Percentiles rank a stretch among this genome's conserved stretches.
Evolutionary conservation across 2,113 vertebrate species (phyloP).

Genomic region (Bombycilla garrulus): DNA sequence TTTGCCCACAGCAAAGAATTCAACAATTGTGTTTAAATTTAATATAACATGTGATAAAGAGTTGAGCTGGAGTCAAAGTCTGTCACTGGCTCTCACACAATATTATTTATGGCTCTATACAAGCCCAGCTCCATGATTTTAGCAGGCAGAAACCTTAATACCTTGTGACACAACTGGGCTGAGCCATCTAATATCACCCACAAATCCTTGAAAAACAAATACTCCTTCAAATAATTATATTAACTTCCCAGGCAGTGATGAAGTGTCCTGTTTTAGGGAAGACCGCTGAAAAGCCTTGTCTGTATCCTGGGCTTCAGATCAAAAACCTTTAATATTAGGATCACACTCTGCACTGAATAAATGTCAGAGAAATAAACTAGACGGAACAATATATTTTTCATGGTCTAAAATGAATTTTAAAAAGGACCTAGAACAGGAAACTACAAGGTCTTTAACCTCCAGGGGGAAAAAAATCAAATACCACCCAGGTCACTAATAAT

Average conservation of each 20-base stretch:
- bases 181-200: background rate
- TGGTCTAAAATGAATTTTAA: conserved; percentile 29
- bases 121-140: background rate
- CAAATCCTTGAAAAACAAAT: background rate
- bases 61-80: background rate
- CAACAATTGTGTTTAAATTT: conserved; percentile 11
- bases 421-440: background rate
- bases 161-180: conserved; percentile 25
- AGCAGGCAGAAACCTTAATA: background rate
- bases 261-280: background rate
- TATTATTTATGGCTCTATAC: background rate
- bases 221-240: background rate
- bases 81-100: background rate
- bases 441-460: background rate
- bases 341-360: conserved; percentile 32
- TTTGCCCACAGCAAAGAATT: background rate
- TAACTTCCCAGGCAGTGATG: background rate
- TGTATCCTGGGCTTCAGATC: background rate
- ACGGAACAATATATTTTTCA: conserved; percentile 23
- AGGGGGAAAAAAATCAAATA: conserved; percentile 4
- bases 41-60: conserved; percentile 17
- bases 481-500: conserved; percentile 9
- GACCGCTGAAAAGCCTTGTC: background rate
- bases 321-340: conserved; percentile 13
- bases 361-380: conserved; percentile 46